Evolutionary conservation across 2,797 vertebrate genomes (phyloP), one percentile per base, ranked within the genome.

Genomic region (Atherinosoma microstoma): DNA sequence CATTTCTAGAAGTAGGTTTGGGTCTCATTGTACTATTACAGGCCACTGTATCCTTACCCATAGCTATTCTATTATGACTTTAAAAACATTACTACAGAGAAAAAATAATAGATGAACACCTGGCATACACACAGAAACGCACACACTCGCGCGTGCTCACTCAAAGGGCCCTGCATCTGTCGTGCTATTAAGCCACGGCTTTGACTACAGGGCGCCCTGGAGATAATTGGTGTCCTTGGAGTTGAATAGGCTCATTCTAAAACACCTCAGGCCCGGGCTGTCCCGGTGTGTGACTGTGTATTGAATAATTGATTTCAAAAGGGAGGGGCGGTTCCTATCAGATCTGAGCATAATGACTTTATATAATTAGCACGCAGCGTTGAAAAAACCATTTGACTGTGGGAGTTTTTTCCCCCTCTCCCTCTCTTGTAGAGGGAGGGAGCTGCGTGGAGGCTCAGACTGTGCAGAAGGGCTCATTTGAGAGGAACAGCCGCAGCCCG

Each of bases 291-390:
- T 91, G 94, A 94, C 96, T 95, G 95, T 91, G 95, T 96, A 96
- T 96, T 97, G 96, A 97, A 98, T 98, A 97, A 97, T 98, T 97
- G 96, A 97, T 97, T 97, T 95, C 93, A 96, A 95, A 95, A 91
- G 91, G 83, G 89, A 94, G 81, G 95, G 94, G 95, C 92, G 95
- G 95, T 90, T 88, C 94, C 96, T 96, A 97, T 97, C 97, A 97
- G 96, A 97, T 97, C 96, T 95, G 94, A 95, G 95, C 95, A 96
- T 97, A 97, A 97, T 97, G 96, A 97, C 97, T 97, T 97, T 96
- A 97, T 97, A 97, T 97, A 97, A 98, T 97, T 97, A 97, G 96
- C 96, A 93, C 94, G 94, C 92, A 88, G 94, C 38, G 81, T 90
- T 92, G 68, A 89, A 92, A 87, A 87, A 67, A 29, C 18, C 72